These are phyloP conservation scores for Drosophila hamatofila DNA, from an alignment of 2,888 invertebrate species.

Conservation along the genomic window DNA sequence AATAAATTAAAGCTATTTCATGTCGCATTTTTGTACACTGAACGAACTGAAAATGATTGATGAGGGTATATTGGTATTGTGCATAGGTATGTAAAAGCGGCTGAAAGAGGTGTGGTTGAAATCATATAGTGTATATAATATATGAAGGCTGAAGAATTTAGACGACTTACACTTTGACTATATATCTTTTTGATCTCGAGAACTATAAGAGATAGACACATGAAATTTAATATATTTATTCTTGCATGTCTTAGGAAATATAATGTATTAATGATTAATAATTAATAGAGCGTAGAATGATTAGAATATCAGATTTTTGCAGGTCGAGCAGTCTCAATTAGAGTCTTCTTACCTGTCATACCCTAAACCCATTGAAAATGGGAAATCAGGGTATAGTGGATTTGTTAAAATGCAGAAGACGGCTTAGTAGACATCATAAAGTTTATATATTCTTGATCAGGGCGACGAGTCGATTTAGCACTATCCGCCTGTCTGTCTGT, in stretches of 20 bases:
- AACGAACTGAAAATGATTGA: neutral
- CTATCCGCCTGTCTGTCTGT: too few relatives aligned
- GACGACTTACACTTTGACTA: neutral
- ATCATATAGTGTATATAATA: neutral
- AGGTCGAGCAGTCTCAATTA: too few relatives aligned
- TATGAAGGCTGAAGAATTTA: neutral
- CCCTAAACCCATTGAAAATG: too few relatives aligned
- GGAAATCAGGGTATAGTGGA: too few relatives aligned
- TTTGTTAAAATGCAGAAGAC: too few relatives aligned
- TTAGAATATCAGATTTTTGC: too few relatives aligned
- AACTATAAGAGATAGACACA: neutral
- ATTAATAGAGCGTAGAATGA: too few relatives aligned
- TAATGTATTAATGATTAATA: too few relatives aligned
- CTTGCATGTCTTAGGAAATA: neutral
- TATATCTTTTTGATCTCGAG: neutral
- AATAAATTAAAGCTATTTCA: constrained; percentile 74
- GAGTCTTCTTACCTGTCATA: too few relatives aligned
- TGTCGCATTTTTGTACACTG: constrained; percentile 49
- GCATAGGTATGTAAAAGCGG: neutral
- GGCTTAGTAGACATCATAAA: too few relatives aligned
- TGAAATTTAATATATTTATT: neutral
- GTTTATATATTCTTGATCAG: too few relatives aligned
- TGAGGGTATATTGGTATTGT: neutral
- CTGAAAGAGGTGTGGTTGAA: neutral
- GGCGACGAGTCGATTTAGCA: too few relatives aligned